Percentiles rank a stretch among this genome's conserved stretches.
Conservation (phyloP, 2,113 vertebrate species). For the Oophaga pumilio region DNA sequence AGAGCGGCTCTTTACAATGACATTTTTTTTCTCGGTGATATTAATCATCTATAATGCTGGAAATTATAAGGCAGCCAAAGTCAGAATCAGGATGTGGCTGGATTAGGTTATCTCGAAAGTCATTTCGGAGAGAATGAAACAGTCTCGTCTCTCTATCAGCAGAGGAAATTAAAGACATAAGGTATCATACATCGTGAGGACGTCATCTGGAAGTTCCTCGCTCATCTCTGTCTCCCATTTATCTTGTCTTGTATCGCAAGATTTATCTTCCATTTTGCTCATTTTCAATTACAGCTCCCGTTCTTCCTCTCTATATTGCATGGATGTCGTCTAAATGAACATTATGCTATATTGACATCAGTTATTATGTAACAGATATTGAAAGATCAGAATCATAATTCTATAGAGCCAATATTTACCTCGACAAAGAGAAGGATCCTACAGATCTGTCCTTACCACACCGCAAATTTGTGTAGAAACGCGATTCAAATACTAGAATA, state of each 20-base stretch:
- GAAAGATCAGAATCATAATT: background rate
- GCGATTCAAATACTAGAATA: no score
- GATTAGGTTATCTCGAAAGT: constrained; percentile 51
- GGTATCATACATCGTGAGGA: constrained; percentile 50
- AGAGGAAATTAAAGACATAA: constrained; percentile 53
- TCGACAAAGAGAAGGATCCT: no score
- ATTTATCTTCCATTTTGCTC: background rate
- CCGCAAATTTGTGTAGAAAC: no score
- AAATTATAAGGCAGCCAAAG: constrained; percentile 22
- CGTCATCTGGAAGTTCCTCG: constrained; percentile 21
- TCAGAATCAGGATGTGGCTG: constrained; percentile 27
- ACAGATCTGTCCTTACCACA: no score
- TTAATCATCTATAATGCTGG: constrained; percentile 32
- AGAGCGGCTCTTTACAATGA: constrained; percentile 5
- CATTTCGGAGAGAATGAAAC: background rate
- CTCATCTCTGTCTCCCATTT: background rate
- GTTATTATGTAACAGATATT: constrained; percentile 1
- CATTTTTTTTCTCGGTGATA: background rate
- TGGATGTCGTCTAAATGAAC: background rate
- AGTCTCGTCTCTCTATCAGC: constrained; percentile 55
- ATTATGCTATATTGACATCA: background rate
- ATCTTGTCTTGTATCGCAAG: constrained; percentile 5
- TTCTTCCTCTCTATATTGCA: background rate
- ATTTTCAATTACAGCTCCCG: constrained; percentile 2
- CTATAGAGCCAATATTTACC: no score